Base-by-base conservation (phyloP, 2,113 vertebrate genomes). In the Synchiropus splendidus region DNA sequence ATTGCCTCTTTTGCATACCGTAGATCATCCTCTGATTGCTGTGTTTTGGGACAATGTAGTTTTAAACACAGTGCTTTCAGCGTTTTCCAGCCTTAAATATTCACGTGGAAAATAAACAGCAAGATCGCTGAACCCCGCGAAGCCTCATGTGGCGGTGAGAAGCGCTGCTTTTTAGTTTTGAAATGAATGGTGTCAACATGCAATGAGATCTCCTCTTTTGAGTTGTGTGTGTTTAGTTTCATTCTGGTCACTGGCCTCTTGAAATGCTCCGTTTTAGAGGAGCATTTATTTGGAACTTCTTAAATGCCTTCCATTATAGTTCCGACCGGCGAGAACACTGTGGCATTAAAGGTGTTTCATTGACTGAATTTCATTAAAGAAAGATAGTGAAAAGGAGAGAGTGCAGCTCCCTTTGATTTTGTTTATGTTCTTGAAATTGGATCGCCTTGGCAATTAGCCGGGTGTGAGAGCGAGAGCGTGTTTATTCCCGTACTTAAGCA, bases 361-460 rank as follows among this genome's bases (percentile, higher is more conserved):
- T 58, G 54, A 58, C 51, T 64, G 61, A 73, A 58, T 61, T 57
- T 49, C 55, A 69, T 78, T 68, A 78, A 77, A 64, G 43, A 50
- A 42, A 17, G 39, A 47, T 61, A 31, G 31, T 36, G 39, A 56
- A 48, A n/a, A 45, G 41, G 42, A 56, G 61, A 61, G 64, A 71
- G 64, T 50, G 62, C 46, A 42, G 57, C 45, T 55, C 51, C 63
- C 61, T 84, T 85, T 83, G 66, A 81, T 83, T 80, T 58, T 68
- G 70, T 78, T 81, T 77, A 72, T 59, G 61, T 71, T 61, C 52
- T 50, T 64, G 78, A 72, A 81, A 80, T 73, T 76, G 75, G 64
- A 60, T 74, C 63, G 58, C 69, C 74, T 82, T 49, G 64, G 74
- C 78, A 88, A 75, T 78, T 78, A 78, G 69, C 60, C 31, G 42